A percentile compares a stretch with the other conserved stretches of the same genome.
phyloP scores from a whole-genome alignment of 1,140 invertebrate species.

The Mizuhopecten yessoensis region DNA sequence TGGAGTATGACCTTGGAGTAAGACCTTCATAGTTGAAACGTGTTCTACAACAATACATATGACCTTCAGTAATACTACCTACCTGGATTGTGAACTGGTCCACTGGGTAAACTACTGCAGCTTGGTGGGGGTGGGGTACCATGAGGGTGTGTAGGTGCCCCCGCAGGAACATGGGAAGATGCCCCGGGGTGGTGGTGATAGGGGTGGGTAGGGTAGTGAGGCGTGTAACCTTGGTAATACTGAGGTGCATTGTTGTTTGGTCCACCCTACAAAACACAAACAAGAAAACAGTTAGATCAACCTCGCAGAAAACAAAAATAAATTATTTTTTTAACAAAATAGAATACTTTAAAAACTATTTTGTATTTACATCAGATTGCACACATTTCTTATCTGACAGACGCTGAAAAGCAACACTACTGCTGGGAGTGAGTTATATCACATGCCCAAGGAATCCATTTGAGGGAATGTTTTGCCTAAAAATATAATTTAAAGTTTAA shows the following conservation, averaged over 20 bases:
- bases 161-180: slow-evolving; percentile 74
- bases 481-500: too few species aligned
- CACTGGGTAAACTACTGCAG: slow-evolving; percentile 76
- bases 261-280: slow-evolving; percentile 77
- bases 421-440: too few species aligned
- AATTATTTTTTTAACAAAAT: neutral
- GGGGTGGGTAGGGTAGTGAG: slow-evolving; percentile 72
- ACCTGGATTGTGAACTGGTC: slow-evolving; percentile 77
- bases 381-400: too few species aligned
- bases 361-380: too few species aligned
- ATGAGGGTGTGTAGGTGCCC: slow-evolving; percentile 72
- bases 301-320: neutral
- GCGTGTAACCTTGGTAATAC: slow-evolving; percentile 75
- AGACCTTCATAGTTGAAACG: too few species aligned
- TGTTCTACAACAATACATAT: too few species aligned
- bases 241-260: slow-evolving; percentile 79
- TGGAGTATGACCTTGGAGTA: too few species aligned
- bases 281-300: slow-evolving; percentile 43
- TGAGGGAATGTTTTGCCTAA: too few species aligned
- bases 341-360: neutral
- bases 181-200: slow-evolving; percentile 76
- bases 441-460: too few species aligned
- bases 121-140: slow-evolving; percentile 70
- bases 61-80: slow-evolving; percentile 54
- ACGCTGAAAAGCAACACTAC: too few species aligned